Percentiles rank a stretch among this genome's conserved stretches.
Evolutionary conservation across 2,113 vertebrate genomes (phyloP).

Genomic region (Gymnocephalus cernua): DNA sequence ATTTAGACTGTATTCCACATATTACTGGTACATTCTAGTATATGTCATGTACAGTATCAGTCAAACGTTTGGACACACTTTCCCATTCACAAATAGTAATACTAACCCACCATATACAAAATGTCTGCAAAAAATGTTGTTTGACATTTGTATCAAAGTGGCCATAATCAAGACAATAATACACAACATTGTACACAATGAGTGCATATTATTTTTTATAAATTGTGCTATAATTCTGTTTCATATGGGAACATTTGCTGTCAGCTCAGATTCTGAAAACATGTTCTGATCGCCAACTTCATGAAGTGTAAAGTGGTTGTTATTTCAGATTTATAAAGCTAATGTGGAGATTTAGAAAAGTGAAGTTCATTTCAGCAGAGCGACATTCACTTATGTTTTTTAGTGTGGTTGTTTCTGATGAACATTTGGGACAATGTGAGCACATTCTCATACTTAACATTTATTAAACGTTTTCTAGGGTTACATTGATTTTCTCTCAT

Average conservation of each 20-base stretch:
- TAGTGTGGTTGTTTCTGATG: background rate
- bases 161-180: conserved; percentile 14
- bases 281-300: background rate
- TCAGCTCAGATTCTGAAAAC: background rate
- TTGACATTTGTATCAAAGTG: conserved; percentile 6
- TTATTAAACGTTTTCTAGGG: background rate
- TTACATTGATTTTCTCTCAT: background rate
- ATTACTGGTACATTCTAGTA: background rate
- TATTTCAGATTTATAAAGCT: background rate
- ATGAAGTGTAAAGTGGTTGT: background rate
- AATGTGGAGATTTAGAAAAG: background rate
- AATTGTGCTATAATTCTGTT: conserved; percentile 1
- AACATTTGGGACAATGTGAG: background rate
- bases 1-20: background rate
- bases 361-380: background rate
- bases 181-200: background rate
- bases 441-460: background rate
- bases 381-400: background rate
- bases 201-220: background rate
- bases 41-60: background rate
- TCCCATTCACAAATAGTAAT: background rate
- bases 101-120: conserved; percentile 1
- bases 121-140: background rate
- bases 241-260: conserved; percentile 2
- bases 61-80: too few species aligned